Evolutionary conservation across 2,113 vertebrate genomes (phyloP).

Genomic region (Drymodes brunneopygia): DNA sequence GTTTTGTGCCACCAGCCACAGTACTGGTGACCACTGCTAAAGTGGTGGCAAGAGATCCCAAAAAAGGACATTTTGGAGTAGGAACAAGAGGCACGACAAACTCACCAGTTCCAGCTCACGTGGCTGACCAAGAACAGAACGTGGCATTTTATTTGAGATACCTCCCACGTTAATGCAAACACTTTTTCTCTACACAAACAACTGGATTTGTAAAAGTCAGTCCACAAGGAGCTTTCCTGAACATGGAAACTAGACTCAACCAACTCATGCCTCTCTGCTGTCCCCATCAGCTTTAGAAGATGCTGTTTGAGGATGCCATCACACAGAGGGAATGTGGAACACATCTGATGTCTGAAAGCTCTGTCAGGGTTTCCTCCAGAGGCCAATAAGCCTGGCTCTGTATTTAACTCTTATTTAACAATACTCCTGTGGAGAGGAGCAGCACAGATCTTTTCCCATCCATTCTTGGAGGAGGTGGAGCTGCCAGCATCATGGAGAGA

Average conservation of each 20-base stretch:
- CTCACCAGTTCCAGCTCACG: not conserved
- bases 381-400: not conserved
- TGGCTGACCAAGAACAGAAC: not conserved
- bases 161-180: not conserved
- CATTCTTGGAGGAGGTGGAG: not conserved
- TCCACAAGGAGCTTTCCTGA: not conserved
- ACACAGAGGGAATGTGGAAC: not conserved
- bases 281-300: not conserved
- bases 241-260: not conserved
- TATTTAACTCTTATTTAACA: conserved; percentile 34
- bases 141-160: not conserved
- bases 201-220: not conserved
- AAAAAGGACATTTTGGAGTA: not conserved
- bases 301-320: not conserved
- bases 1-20: not conserved
- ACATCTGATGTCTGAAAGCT: not conserved
- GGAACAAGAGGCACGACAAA: not conserved
- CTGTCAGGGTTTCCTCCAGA: not conserved
- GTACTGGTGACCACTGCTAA: not conserved
- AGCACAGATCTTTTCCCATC: conserved; percentile 9
- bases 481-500: conserved; percentile 15
- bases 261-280: not conserved
- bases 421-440: not conserved
- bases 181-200: not conserved
- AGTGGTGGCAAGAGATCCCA: not conserved